phyloP scores from a whole-genome alignment of 1,140 invertebrate genomes.

The Cydia fagiglandana region DNA sequence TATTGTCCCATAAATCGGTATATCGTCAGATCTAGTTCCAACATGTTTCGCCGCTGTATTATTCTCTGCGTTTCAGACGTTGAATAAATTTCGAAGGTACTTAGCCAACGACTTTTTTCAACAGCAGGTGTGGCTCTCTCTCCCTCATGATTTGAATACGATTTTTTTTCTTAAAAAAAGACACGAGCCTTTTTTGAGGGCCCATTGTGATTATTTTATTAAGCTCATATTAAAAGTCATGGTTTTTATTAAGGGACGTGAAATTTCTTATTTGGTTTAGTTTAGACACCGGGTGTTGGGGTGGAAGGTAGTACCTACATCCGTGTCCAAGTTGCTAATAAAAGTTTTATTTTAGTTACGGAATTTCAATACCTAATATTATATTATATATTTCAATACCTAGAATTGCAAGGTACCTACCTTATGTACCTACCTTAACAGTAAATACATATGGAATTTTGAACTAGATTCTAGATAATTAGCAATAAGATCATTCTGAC shows the following conservation, averaged over 20 bases:
- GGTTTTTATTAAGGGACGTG: conserved; percentile 29
- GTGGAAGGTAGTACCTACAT: neutral
- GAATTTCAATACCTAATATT: too few relatives aligned
- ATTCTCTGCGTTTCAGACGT: conserved; percentile 10
- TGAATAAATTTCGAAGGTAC: conserved; percentile 24
- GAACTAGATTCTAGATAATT: too few relatives aligned
- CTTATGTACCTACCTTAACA: too few relatives aligned
- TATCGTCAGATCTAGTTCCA: neutral
- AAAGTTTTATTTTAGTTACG: neutral
- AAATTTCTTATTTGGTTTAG: conserved; percentile 30
- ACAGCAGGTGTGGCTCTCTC: conserved; percentile 35
- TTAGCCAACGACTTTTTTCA: conserved; percentile 28
- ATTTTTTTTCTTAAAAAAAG: conserved; percentile 40
- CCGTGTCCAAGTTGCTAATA: neutral
- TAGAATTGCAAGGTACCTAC: too few relatives aligned
- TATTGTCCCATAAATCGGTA: neutral
- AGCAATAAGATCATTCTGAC: too few relatives aligned
- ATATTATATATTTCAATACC: too few relatives aligned
- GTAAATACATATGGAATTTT: too few relatives aligned
- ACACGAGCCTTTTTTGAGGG: conserved; percentile 28
- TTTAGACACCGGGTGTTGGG: neutral
- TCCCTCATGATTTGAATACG: conserved; percentile 48
- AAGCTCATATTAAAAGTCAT: conserved; percentile 30
- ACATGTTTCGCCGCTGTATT: conserved; percentile 1
- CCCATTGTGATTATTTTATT: conserved; percentile 32